Base-by-base conservation (phyloP, 2,113 vertebrate species). In the Bombycilla garrulus region DNA sequence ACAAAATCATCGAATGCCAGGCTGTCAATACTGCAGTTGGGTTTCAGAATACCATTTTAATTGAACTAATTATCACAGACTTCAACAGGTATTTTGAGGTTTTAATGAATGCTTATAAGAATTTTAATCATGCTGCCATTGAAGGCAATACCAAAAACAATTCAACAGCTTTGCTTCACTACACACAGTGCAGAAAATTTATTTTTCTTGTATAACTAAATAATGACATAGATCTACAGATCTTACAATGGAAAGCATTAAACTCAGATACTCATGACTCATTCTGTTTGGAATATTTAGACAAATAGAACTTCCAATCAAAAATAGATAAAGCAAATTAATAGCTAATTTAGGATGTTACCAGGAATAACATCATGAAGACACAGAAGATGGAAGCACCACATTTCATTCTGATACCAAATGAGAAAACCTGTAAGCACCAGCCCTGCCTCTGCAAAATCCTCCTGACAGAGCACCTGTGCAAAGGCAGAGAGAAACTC, bases 81-180 rank as follows among this genome's bases (percentile, higher is more conserved):
- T 88, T 92, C 91, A 83, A 88, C 71, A 94, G 82, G 94, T 96
- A 90, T 92, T 92, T 88, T 73, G 60, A 81, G 67, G 35, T 64
- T 90, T 83, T 86, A 90, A 86, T 28, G 25, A 83, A 74, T 11
- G 14, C 54, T 92, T 76, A 29, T 20, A 36, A 88, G 79, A 86
- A 90, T 90, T 93, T 86, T 86, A 93, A 92, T 94, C 82, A 77
- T 50, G 33, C 19, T 86, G 0, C 28, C 0, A 1, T 77, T 64
- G 76, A 90, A 95, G 21, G 36, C 35, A 92, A 45, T 45, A 71
- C 42, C 50, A 66, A 83, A 96, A 92, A 86, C 0, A 0, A 48
- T 90, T 85, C 48, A 23, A 2, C 31, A 11, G 17, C 8, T 4
- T 83, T 42, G 76, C 56, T 70, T 88, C 45, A 73, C 38, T 54